phyloP scores from a whole-genome alignment of 2,888 invertebrate species.

The Acanthococcus lagerstroemiae region DNA sequence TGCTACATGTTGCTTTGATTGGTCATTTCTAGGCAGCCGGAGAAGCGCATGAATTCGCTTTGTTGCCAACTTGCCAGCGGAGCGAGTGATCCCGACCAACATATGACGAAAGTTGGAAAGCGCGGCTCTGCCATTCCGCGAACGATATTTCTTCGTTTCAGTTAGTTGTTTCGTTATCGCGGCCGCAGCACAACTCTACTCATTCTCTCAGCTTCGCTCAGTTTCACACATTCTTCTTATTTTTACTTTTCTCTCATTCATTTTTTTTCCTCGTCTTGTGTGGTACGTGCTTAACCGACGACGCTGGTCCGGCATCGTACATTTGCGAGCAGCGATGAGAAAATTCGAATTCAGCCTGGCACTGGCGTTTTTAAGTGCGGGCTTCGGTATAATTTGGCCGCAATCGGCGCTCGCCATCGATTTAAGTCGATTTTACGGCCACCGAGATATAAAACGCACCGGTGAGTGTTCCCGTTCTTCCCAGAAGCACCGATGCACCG shows the following conservation, averaged over 20 bases:
- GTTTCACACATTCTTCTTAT: too few relatives aligned
- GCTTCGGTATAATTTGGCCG: not conserved
- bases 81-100: not conserved
- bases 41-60: constrained; percentile 27
- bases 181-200: too few relatives aligned
- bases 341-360: not conserved
- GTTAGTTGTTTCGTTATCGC: too few relatives aligned
- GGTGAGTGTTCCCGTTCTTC: not conserved
- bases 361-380: not conserved
- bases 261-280: too few relatives aligned
- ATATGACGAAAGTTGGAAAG: constrained; percentile 23
- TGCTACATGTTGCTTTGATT: constrained; percentile 27
- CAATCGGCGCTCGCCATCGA: not conserved
- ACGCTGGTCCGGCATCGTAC: too few relatives aligned
- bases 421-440: not conserved
- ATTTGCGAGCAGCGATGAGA: not conserved
- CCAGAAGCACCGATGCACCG: too few relatives aligned
- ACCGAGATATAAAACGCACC: not conserved
- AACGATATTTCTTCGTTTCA: constrained; percentile 9
- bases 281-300: too few relatives aligned
- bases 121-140: constrained; percentile 17
- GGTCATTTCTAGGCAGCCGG: constrained; percentile 26
- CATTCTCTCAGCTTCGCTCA: too few relatives aligned
- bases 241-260: too few relatives aligned
- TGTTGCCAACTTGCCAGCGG: constrained; percentile 22